These are phyloP conservation scores for Butorides virescens DNA, from an alignment of 2,113 vertebrate genomes.

Conservation along the genomic window DNA sequence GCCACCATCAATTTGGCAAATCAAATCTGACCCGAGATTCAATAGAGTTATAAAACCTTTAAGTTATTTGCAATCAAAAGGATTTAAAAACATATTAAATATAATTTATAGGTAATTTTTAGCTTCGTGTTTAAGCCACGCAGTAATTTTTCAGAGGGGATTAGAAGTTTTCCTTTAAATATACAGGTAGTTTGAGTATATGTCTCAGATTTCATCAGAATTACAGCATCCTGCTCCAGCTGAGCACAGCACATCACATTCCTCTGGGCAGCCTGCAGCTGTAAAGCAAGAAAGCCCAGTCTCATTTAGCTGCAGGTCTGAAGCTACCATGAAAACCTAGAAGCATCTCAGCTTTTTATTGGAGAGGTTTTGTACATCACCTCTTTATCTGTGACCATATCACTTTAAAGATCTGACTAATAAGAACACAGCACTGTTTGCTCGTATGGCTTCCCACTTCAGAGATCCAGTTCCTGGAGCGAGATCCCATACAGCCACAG, in stretches of 20 bases:
- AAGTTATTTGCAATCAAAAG: not conserved
- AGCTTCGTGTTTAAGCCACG: not conserved
- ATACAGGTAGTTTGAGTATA: not conserved
- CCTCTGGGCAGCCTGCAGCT: not conserved
- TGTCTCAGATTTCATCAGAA: not conserved
- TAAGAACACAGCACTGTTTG: not conserved
- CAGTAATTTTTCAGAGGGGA: not conserved
- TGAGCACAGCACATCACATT: not conserved
- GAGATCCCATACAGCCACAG: not conserved
- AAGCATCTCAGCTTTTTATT: not conserved
- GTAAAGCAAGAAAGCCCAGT: not conserved
- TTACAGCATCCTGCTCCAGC: not conserved
- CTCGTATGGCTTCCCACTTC: not conserved
- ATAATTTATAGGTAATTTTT: not conserved
- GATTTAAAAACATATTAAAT: not conserved
- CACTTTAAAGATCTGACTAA: not conserved
- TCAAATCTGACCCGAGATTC: not conserved
- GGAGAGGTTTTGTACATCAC: not conserved
- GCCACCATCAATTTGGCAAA: not conserved
- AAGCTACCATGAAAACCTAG: not conserved
- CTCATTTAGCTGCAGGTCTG: not conserved
- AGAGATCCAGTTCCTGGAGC: not conserved
- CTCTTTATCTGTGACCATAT: not conserved
- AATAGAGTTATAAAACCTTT: not conserved
- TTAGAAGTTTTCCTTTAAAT: not conserved